These are phyloP conservation scores for Digitonthophagus gazella DNA, from an alignment of 2,888 invertebrate genomes.

Conservation along the genomic window DNA sequence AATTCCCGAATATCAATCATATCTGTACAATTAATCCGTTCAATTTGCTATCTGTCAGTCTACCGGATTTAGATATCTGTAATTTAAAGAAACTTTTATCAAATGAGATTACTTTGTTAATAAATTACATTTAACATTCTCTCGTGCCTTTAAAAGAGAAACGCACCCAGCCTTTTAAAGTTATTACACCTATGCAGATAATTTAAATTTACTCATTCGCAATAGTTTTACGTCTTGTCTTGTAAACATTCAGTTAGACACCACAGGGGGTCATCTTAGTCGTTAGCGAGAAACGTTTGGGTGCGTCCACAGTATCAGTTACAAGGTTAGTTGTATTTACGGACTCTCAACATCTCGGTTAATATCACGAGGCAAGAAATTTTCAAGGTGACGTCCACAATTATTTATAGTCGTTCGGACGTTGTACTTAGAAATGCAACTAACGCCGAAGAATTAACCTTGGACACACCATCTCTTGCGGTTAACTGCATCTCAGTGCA, in stretches of 20 bases:
- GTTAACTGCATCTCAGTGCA: background rate
- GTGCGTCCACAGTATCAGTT: background rate
- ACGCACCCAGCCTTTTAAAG: too few species aligned
- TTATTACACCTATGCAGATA: too few species aligned
- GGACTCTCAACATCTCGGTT: slow-evolving; percentile 19
- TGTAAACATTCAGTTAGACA: too few species aligned
- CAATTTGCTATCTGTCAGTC: too few species aligned
- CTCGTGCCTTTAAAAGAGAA: too few species aligned
- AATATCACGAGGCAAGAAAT: slow-evolving; percentile 26
- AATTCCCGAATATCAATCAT: background rate
- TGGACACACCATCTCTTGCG: background rate
- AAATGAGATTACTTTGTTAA: too few species aligned
- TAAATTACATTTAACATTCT: too few species aligned
- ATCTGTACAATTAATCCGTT: background rate
- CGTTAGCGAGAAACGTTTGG: background rate
- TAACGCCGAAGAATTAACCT: background rate
- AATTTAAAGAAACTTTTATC: too few species aligned
- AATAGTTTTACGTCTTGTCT: too few species aligned
- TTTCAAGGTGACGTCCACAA: slow-evolving; percentile 19
- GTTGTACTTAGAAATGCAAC: background rate
- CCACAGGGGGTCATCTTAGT: background rate
- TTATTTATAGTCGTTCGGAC: background rate
- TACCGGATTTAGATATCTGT: too few species aligned
- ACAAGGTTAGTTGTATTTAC: slow-evolving; percentile 10
- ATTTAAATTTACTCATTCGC: too few species aligned